These are phyloP conservation scores for Podocnemis expansa DNA, from an alignment of 2,113 vertebrate genomes.

Conservation along the genomic window DNA sequence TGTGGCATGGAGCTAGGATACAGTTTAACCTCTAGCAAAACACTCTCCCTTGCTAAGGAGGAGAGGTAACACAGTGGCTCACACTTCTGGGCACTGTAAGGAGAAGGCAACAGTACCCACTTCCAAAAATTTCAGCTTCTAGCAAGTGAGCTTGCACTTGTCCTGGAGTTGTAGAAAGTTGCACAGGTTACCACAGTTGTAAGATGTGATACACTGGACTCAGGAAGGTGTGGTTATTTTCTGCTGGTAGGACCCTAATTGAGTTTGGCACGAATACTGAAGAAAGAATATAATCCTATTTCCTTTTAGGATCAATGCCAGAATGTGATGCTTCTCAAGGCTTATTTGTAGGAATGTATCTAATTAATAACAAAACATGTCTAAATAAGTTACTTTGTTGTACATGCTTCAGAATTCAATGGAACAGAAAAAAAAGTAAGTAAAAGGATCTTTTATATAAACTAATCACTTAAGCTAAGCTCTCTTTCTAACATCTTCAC, in stretches of 20 bases:
- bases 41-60: too few relatives aligned
- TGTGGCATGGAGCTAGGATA: not conserved
- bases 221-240: not conserved
- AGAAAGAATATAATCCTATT: not conserved
- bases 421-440: not conserved
- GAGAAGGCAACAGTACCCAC: not conserved
- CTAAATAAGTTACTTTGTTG: constrained; percentile 39
- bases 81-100: not conserved
- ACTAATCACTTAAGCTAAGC: constrained; percentile 45
- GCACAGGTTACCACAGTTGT: not conserved
- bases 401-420: constrained; percentile 46
- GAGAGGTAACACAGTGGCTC: not conserved
- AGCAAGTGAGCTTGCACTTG: not conserved
- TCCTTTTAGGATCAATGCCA: not conserved
- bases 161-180: not conserved
- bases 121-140: not conserved
- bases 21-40: too few relatives aligned
- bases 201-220: not conserved
- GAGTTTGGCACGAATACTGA: not conserved
- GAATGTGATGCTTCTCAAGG: not conserved
- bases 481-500: constrained; percentile 18
- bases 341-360: not conserved
- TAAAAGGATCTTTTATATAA: constrained; percentile 45
- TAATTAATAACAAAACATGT: constrained; percentile 52
- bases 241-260: not conserved